Evolutionary conservation across 2,888 invertebrate species (phyloP), one percentile per base, ranked within the genome.

Genomic region (Harpagoxenus sublaevis): DNA sequence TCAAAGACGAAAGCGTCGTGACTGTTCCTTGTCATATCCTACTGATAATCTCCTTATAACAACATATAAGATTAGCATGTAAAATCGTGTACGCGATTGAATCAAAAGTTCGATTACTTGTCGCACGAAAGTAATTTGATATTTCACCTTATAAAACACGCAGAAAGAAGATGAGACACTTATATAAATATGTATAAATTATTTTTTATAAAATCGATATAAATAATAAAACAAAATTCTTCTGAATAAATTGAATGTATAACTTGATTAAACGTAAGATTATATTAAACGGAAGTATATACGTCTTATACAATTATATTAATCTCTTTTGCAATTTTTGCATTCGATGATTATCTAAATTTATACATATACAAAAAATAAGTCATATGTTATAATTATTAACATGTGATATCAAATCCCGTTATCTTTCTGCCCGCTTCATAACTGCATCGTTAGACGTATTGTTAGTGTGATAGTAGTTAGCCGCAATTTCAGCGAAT

Each of bases 401-500:
- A 71, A 81, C 35, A 35, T 6, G 35, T 35, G 8, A 39, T 18
- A 71, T 81, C 66, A 51, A 84, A 31, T 60, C 84, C 84, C 77
- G 53, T 42, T 68, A 78, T 82, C 71, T 85, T 87, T 87, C 71
- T 86, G 78, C 91, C 84, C 85, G 78, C 85, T 91, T 87, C 45
- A 84, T 71, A 85, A 77, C 55, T 83, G 85, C 63, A 83, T 87
- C 84, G 85, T 88, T 89, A 90, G 85, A 79, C 88, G 86, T 89
- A 90, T 84, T 86, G 90, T 90, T 90, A 90, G 90, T 91, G 86
- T 84, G 88, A 91, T 90, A 86, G 89, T 89, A 89, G 90, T 91
- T 91, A 90, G 91, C 86, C 87, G 88, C 86, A 86, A 83, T 84
- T 83, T 84, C 78, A 89, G 91, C 85, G 82, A 90, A 84, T 86